Base-by-base conservation (phyloP, 1,140 invertebrate species). In the Procambarus clarkii region DNA sequence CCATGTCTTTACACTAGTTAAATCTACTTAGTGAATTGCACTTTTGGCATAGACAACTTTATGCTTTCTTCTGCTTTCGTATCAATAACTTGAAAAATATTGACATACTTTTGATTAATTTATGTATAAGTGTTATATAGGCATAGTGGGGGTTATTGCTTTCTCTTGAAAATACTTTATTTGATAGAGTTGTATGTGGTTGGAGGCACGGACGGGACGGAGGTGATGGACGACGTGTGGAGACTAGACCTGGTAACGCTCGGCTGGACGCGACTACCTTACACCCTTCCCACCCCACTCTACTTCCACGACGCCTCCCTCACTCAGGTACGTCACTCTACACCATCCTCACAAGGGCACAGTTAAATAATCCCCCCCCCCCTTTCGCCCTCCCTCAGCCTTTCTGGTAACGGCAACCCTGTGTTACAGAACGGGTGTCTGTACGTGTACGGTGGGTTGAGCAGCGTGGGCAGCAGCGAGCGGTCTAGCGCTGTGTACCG, bases 261-360 rank as follows among this genome's bases (percentile, higher is more conserved):
- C 18, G 15, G 46, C 45, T 89, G 87, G 87, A 76, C 87, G 48
- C 8, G 69, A 11, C 45, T 82, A 4, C 0, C 8, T 15, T 60
- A 83, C 11, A 34, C 34, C 0, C 50, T 89, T 3, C 87, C 87
- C 8, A 54, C 46, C 11, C 87, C 87, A 44, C 64, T 82, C 21
- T 89, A 83, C 24, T 89, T 89, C 87, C 87, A 89, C 71, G 87
- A 89, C 69, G 87, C 87, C 21, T 79, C 87, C 9, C 48, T 89
- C 87, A 82, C 79, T 7, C 21, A 79, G 77, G 87, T 89, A 54
- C 15, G 79, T 81, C 9, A 21, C 18, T 0, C 64, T 18, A 18
- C 64, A 69, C 64, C 64, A 15, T 1, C 54, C 54, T 58, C 54
- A 58, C 54, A 9, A 58, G 13, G 54, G 54, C 13, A 58, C 34